Evolutionary conservation across 2,888 invertebrate species (phyloP), one percentile per base, ranked within the genome.

Genomic region (Hipparchia sbordonii): DNA sequence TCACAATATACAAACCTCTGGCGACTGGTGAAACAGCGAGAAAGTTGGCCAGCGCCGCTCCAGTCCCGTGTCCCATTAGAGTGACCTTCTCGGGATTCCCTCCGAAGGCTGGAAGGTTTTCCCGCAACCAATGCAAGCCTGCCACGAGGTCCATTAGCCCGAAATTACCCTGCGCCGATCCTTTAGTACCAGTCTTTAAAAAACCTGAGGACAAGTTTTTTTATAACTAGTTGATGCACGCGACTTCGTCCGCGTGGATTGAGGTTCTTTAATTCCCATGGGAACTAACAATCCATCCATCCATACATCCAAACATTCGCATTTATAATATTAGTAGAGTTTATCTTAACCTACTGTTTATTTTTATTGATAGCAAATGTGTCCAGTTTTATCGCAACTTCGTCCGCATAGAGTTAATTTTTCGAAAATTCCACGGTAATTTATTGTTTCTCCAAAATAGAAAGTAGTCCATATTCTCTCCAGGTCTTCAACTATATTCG

Each of bases 21-120:
- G 98, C 97, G 81, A 98, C 98, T 33, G 99, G 99, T 56, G 99
- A 99, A 54, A 99, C 97, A 79, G 98, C 97, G 73, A 99, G 96
- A 84, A 99, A 97, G 94, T 99, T 99, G 80, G 99, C 98, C 68
- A 99, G 95, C 1, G 99, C 98, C 9, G 99, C 99, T 6, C 99
- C 99, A 48, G 98, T 98, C 48, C 98, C 98, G 88, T 99, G 99
- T 2, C 99, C 99, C 95, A 99, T 96, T 77, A 99, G 93, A 0
- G 99, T 99, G 75, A 99, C 97, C 79, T 97, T 95, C 86, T 97
- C 96, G 6, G 98, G 97, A 93, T 99, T 98, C 23, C 99, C 99
- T 39, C 98, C 98, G 87, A 99, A 99, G 1, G 97, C 97, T 3
- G 97, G 97, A 74, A 99, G 95, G 91, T 99, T 99, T 88, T 98